These are phyloP conservation scores for Procambarus clarkii DNA, from an alignment of 1,140 invertebrate genomes.

Conservation along the genomic window DNA sequence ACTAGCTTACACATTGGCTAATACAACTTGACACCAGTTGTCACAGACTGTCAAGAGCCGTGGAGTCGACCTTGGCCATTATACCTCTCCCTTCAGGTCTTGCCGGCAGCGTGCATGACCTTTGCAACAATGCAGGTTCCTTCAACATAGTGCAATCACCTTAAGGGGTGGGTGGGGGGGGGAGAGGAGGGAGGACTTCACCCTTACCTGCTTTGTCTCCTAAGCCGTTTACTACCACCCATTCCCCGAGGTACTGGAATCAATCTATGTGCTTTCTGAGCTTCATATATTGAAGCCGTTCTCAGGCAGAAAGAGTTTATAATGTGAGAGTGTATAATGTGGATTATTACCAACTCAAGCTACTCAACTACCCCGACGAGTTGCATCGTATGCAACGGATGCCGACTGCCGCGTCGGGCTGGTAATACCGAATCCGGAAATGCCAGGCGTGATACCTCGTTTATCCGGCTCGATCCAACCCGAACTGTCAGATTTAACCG, in stretches of 20 bases:
- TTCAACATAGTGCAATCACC: neutral
- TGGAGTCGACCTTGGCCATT: neutral
- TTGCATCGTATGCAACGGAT: neutral
- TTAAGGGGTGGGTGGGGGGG: neutral
- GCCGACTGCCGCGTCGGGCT: neutral
- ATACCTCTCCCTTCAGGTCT: neutral
- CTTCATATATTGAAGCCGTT: too few relatives aligned
- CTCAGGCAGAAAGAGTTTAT: too few relatives aligned
- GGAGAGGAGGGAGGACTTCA: too few relatives aligned
- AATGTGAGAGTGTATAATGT: neutral
- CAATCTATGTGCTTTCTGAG: too few relatives aligned
- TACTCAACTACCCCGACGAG: neutral
- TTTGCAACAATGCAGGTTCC: neutral
- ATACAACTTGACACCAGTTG: too few relatives aligned
- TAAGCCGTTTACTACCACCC: too few relatives aligned
- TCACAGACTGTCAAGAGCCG: too few relatives aligned
- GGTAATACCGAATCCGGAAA: neutral
- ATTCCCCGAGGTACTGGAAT: too few relatives aligned
- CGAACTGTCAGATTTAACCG: neutral
- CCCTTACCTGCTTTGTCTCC: too few relatives aligned
- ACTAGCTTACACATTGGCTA: too few relatives aligned
- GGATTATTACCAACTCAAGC: neutral
- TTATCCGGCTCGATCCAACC: neutral
- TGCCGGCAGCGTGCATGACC: neutral
- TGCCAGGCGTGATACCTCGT: neutral